Conservation (phyloP, 2,888 invertebrate species). For the Eurytoma adleriae region DNA sequence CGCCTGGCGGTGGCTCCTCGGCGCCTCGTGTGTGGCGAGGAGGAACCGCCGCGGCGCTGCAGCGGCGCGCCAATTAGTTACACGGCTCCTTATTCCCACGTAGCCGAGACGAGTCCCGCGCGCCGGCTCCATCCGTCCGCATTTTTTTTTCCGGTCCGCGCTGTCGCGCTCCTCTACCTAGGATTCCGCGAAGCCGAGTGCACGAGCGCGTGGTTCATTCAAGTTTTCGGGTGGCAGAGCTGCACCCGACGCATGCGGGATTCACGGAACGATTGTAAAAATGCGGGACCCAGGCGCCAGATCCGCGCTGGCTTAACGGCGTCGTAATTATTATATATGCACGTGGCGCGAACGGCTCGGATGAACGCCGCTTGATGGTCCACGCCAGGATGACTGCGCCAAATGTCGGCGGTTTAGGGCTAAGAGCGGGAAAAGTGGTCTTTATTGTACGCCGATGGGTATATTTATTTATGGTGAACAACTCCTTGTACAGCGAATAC, state of each 20-base stretch:
- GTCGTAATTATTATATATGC: slow-evolving; percentile 6
- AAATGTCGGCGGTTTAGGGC: too few species aligned
- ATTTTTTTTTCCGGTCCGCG: background rate
- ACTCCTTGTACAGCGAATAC: too few species aligned
- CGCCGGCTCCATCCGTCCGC: background rate
- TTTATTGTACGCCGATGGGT: too few species aligned
- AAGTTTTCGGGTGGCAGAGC: slow-evolving; percentile 24
- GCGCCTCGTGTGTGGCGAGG: slow-evolving; percentile 55
- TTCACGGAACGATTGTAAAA: slow-evolving; percentile 44
- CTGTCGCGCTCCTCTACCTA: slow-evolving; percentile 29
- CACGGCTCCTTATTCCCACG: slow-evolving; percentile 57
- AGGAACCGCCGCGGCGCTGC: slow-evolving; percentile 31
- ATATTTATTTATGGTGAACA: too few species aligned
- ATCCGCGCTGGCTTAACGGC: slow-evolving; percentile 7
- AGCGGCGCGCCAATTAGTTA: slow-evolving; percentile 56
- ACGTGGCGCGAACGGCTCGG: too few species aligned
- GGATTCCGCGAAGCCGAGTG: slow-evolving; percentile 48
- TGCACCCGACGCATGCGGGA: background rate
- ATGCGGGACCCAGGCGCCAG: slow-evolving; percentile 32
- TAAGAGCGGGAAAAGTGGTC: too few species aligned
- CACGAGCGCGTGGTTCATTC: slow-evolving; percentile 45
- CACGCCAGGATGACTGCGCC: too few species aligned
- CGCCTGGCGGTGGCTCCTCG: slow-evolving; percentile 9
- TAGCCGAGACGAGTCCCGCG: slow-evolving; percentile 40
- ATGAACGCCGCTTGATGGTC: too few species aligned